Base-by-base conservation (phyloP, 2,888 invertebrate species). In the Crossocerus cetratus region DNA sequence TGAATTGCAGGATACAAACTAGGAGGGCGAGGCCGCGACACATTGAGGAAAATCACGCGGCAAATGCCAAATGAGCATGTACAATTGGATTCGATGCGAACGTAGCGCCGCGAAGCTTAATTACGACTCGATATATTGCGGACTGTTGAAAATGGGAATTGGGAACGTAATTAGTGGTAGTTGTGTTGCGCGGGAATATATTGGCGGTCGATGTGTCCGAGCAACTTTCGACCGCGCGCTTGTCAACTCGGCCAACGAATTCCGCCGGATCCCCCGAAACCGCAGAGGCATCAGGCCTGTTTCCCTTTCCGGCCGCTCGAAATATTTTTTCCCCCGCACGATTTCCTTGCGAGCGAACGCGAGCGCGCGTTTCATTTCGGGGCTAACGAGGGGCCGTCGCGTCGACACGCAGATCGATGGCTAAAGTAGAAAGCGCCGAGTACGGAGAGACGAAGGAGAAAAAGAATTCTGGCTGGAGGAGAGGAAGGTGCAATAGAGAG, bases 91-190 rank as follows among this genome's bases (percentile, higher is more conserved):
- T 32, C 5, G 5, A 32, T 1, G 8, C 11, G 32, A 32, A 32
- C 32, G 32, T 32, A 32, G 5, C 11, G 11, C 8, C 32, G 32
- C 4, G 32, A 32, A 8, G 49, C 16, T 49, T 49, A 49, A 49
- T 49, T 49, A 49, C 49, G 3, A 13, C 14, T 49, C n/a, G 49
- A 49, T 11, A 49, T 13, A 49, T 14, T 49, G 49, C 14, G n/a
- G n/a, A 16, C 49, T 49, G 16, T 16, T n/a, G 49, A 44, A 53
- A 32, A 32, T 56, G 2, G 32, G 16, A 16, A 16, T 3, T 11
- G 42, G 49, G 16, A 60, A 16, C 21, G 43, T 53, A 45, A 20
- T 59, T 59, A 54, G 42, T 23, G 54, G 42, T 43, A 65, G 42
- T 54, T 23, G 53, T 22, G 54, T 20, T 49, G 20, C 16, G 0